Evolutionary conservation across 2,888 invertebrate species (phyloP), one percentile per base, ranked within the genome.

Genomic region (Perizoma flavofasciatum): DNA sequence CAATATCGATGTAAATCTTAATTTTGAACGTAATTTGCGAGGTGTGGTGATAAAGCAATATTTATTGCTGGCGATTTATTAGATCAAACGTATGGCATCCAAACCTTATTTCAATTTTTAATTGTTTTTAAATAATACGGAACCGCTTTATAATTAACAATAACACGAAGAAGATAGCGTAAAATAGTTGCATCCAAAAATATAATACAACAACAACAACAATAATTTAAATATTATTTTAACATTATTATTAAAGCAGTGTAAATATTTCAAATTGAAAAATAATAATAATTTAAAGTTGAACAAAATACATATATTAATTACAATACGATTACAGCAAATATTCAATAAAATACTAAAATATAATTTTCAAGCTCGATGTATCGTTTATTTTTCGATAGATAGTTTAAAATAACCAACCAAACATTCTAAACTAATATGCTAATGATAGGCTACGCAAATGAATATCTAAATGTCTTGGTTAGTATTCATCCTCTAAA

Each of bases 401-500:
- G 78, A 78, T 81, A 79, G 78, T 41, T 41, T 6, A 44, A 22
- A 22, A 11, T 77, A 76, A 75, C 70, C 71, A 74, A 81, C 71
- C 67, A 68, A 77, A 73, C 69, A 75, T 66, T 80, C 89, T 90
- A 91, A 85, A 79, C 89, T 90, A 90, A 79, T 22, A 22, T 70
- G 59, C 86, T 88, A 85, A 76, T 78, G 78, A 82, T 60, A 70
- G 68, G 65, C 87, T 89, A 89, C 82, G 80, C 79, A 90, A 89
- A 85, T 76, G 41, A 88, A 81, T 69, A 65, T 78, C 86, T 90
- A 90, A 78, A 81, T 81, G 78, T 82, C 55, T 52, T 75, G 71
- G 75, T 82, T 82, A 77, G 74, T 88, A 85, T 82, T 82, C 91
- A 92, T 92, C 92, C 92, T 92, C 92, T 92, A 92, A 92, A 92